Evolutionary conservation across 2,888 invertebrate species (phyloP).

Genomic region (Troglohyphantes excavatus): DNA sequence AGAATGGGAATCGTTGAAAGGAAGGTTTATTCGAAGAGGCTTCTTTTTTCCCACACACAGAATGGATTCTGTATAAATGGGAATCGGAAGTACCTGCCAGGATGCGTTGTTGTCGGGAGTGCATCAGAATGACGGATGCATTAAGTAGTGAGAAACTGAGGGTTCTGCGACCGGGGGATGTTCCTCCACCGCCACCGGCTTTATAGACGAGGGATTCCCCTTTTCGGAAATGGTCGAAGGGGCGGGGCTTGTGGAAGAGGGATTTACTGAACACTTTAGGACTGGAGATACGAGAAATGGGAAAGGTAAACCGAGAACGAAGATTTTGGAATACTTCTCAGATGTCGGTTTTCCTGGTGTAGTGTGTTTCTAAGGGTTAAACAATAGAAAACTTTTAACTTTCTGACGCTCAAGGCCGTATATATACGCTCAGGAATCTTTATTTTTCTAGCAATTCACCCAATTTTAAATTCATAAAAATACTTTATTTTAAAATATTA

Average conservation of each 20-base stretch:
- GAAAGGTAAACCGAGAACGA: neutral
- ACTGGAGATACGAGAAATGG: neutral
- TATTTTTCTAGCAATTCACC: no score
- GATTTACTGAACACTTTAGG: slow-evolving; percentile 9
- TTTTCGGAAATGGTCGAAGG: slow-evolving; percentile 1
- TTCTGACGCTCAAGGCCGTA: no score
- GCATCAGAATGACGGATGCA: slow-evolving; percentile 42
- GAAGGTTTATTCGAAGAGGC: slow-evolving; percentile 34
- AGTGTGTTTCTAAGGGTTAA: no score
- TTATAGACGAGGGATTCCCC: neutral
- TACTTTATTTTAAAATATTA: no score
- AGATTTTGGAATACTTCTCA: neutral
- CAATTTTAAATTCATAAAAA: no score
- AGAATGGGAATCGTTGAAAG: slow-evolving; percentile 20
- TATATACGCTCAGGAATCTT: no score
- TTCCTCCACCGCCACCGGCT: slow-evolving; percentile 6
- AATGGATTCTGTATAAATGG: slow-evolving; percentile 37
- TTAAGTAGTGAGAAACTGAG: slow-evolving; percentile 35
- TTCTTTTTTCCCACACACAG: slow-evolving; percentile 1
- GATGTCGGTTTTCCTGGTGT: no score
- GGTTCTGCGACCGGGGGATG: neutral
- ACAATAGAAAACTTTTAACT: no score
- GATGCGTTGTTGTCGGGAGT: slow-evolving; percentile 33
- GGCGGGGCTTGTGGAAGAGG: neutral
- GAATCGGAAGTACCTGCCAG: slow-evolving; percentile 34